Conservation (phyloP, 1,140 invertebrate species). For the Drosophila lowei region DNA sequence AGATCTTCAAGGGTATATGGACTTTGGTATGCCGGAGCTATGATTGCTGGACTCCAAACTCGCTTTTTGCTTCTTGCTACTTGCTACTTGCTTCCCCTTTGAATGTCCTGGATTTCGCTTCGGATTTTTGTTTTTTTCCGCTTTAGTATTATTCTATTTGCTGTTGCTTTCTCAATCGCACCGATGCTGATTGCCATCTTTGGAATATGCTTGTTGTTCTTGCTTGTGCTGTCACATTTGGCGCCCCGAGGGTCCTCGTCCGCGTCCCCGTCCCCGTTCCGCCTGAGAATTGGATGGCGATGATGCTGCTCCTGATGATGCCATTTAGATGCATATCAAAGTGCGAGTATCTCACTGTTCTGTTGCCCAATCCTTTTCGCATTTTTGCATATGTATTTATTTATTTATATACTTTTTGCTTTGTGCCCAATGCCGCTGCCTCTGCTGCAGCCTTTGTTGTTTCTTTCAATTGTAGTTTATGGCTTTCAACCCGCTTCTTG, state of each 20-base stretch:
- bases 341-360: conserved; percentile 68
- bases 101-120: neutral
- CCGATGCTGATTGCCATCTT: conserved; percentile 68
- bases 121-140: conserved; percentile 33
- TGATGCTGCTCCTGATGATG: conserved; percentile 69
- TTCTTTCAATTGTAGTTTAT: conserved; percentile 73
- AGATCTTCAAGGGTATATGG: too few species aligned
- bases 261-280: conserved; percentile 18
- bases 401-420: conserved; percentile 54
- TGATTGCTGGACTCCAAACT: conserved; percentile 3
- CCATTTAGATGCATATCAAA: conserved; percentile 80
- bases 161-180: conserved; percentile 70
- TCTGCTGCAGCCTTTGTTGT: conserved; percentile 34
- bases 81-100: conserved; percentile 12
- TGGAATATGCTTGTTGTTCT: conserved; percentile 36
- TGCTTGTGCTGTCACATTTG: conserved; percentile 22
- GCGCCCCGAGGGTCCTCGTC: conserved; percentile 13
- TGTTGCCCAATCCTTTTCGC: conserved; percentile 76
- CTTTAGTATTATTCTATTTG: conserved; percentile 46
- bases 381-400: conserved; percentile 75
- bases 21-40: neutral
- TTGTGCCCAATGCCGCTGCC: conserved; percentile 8
- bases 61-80: conserved; percentile 17
- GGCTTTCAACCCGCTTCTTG: conserved; percentile 27
- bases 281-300: conserved; percentile 16